These are phyloP conservation scores for Peucedramus taeniatus DNA, from an alignment of 2,113 vertebrate genomes.

Conservation along the genomic window DNA sequence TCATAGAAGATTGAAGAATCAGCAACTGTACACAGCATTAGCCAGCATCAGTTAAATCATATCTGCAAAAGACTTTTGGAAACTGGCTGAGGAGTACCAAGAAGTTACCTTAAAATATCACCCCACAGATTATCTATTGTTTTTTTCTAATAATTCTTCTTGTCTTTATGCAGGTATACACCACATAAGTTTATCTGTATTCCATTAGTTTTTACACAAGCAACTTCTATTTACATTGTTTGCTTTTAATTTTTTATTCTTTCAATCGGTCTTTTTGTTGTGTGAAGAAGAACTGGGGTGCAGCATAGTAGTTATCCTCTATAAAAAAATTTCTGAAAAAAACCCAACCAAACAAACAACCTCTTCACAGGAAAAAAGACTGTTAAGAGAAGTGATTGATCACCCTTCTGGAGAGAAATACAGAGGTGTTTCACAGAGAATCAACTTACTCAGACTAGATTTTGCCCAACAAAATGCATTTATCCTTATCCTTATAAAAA, in stretches of 20 bases:
- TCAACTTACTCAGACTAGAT: background rate
- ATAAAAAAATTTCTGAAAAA: background rate
- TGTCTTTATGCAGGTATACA: background rate
- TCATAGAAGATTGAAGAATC: background rate
- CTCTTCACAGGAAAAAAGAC: background rate
- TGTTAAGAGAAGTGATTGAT: background rate
- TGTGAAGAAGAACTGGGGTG: background rate
- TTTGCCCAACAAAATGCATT: background rate
- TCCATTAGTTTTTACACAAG: background rate
- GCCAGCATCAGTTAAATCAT: background rate
- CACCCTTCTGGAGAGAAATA: background rate
- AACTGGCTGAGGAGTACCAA: background rate
- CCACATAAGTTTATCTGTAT: background rate
- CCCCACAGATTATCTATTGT: background rate
- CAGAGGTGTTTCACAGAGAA: background rate
- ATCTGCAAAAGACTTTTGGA: background rate
- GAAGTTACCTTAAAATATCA: background rate
- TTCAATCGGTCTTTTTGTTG: background rate
- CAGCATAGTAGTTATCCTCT: background rate
- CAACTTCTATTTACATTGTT: background rate
- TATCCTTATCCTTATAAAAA: background rate
- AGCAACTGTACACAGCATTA: background rate
- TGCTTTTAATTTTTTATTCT: background rate
- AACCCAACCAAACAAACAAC: accelerated
- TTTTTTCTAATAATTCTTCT: background rate